Evolutionary conservation across 1,140 invertebrate genomes (phyloP), one percentile per base, ranked within the genome.

Genomic region (Epicauta chinensis): DNA sequence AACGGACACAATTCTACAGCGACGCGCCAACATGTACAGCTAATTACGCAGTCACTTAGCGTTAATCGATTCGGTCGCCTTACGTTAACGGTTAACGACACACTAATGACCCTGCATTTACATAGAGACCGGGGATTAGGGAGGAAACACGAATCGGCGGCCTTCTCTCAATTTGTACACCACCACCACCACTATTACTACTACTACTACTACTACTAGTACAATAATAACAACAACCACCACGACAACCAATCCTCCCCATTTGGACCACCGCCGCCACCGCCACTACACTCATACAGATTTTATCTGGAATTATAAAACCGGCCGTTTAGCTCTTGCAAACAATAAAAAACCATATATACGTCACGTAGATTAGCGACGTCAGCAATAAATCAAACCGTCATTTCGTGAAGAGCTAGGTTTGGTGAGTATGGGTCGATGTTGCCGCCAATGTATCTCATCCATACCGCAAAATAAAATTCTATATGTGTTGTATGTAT

Each of bases 11-110:
- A 23, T 55, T 58, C 55, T 49, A 44, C 53, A 55, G 53, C 53
- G 42, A 53, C 55, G 49, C 58, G 59, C 52, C 62, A 56, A 50
- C 64, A 61, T 69, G 60, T 66, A 69, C 59, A 69, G 68, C 67
- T 70, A 70, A 70, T 70, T 70, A 70, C 68, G 63, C 62, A 70
- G 68, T 70, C 68, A 70, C 67, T 70, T 70, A 69, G 67, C 66
- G 67, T 69, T 70, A 70, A 70, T 70, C 67, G 67, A 70, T 70
- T 68, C 60, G 65, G 64, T 67, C 61, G 65, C 67, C 67, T 69
- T 69, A 70, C 66, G 63, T 66, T 70, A 57, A 64, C 61, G 68
- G 61, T 68, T 70, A 69, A 70, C 66, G 68, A 69, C 67, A 68
- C 66, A 67, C 67, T 70, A 70, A 70, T 69, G 68, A 68, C 66